A percentile compares a stretch with the other conserved stretches of the same genome.
Evolutionary conservation across 2,113 vertebrate genomes (phyloP).

Genomic region (Megalops atlanticus): DNA sequence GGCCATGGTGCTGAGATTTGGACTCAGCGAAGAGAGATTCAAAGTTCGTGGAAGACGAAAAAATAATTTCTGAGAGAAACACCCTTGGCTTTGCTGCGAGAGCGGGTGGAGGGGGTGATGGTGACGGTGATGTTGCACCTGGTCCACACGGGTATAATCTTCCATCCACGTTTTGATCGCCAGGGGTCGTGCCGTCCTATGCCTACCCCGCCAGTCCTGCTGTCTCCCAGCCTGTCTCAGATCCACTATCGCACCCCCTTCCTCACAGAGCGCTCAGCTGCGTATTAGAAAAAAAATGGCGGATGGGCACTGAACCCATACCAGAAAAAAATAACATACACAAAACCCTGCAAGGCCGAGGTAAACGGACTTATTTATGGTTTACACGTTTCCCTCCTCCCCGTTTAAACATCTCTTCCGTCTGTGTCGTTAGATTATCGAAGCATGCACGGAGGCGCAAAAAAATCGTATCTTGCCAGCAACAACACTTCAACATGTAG

Average conservation of each 20-base stretch:
- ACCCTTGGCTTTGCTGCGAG: too few relatives aligned
- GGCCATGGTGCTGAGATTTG: too few relatives aligned
- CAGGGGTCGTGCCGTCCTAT: conserved; percentile 31
- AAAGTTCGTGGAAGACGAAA: too few relatives aligned
- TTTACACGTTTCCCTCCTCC: conserved; percentile 33
- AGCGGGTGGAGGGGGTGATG: too few relatives aligned
- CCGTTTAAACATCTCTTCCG: background rate
- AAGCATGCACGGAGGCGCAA: background rate
- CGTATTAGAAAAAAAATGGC: conserved; percentile 66
- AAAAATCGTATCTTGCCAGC: background rate
- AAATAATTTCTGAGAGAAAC: too few relatives aligned
- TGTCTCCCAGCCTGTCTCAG: conserved; percentile 4
- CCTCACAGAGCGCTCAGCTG: conserved; percentile 10
- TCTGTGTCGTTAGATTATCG: background rate
- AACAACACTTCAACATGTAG: background rate
- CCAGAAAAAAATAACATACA: conserved; percentile 60
- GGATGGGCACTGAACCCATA: conserved; percentile 70
- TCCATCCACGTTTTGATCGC: conserved; percentile 19
- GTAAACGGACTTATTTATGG: conserved; percentile 56
- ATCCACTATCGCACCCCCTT: conserved; percentile 16
- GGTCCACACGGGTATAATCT: background rate
- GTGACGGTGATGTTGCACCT: background rate
- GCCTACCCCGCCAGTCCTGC: background rate
- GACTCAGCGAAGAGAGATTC: too few relatives aligned
- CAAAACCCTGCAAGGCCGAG: conserved; percentile 60